Conservation (phyloP, 2,888 invertebrate genomes). For the Xanthia togata region DNA sequence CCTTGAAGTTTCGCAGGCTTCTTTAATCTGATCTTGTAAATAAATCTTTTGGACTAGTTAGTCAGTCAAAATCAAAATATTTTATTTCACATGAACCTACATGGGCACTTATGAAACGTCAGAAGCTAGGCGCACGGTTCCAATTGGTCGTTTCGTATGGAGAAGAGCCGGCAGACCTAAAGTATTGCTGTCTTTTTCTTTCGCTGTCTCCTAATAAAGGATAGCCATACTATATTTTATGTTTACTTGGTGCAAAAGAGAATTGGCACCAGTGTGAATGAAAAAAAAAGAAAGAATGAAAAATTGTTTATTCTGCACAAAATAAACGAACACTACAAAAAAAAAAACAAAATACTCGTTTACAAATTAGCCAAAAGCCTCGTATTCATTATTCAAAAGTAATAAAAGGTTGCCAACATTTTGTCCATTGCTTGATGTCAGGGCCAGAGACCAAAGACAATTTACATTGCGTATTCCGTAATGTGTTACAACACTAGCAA, state of each 20-base stretch:
- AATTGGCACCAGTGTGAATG: not conserved
- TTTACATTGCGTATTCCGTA: too few relatives aligned
- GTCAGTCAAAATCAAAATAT: not conserved
- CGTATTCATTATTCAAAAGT: too few relatives aligned
- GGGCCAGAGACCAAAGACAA: too few relatives aligned
- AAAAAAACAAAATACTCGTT: too few relatives aligned
- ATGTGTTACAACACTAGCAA: too few relatives aligned
- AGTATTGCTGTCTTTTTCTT: not conserved
- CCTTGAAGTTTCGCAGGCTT: not conserved
- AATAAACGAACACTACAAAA: too few relatives aligned
- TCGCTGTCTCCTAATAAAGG: not conserved
- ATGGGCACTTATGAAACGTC: not conserved
- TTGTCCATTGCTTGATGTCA: too few relatives aligned
- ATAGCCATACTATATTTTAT: not conserved
- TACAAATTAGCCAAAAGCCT: too few relatives aligned
- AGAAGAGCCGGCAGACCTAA: not conserved
- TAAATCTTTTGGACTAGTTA: not conserved
- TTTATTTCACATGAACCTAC: not conserved
- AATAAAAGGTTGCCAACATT: too few relatives aligned
- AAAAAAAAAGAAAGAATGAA: too few relatives aligned
- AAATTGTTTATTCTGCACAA: too few relatives aligned
- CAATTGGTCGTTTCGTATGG: not conserved
- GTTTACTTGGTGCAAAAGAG: not conserved
- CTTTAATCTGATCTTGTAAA: not conserved
- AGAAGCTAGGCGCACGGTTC: not conserved